Conservation (phyloP, 1,140 invertebrate species). For the Nasonia giraulti region DNA sequence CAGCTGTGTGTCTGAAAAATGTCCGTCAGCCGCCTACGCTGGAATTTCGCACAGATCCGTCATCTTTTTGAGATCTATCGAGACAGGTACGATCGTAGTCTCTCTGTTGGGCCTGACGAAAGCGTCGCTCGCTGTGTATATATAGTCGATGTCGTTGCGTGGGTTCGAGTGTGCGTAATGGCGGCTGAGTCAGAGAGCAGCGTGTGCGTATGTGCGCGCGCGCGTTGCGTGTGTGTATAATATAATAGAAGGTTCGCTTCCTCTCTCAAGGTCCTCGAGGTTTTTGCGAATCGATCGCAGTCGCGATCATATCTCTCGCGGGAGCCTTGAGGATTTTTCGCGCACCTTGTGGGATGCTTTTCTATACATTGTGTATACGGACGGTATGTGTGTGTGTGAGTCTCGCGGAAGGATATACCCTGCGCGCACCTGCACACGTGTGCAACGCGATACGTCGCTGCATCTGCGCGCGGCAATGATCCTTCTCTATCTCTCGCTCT, state of each 20-base stretch:
- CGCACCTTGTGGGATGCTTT: neutral
- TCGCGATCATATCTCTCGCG: neutral
- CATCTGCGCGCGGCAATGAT: conserved; percentile 54
- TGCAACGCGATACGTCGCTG: conserved; percentile 54
- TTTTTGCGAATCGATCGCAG: conserved; percentile 17
- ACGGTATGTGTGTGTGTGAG: conserved; percentile 27
- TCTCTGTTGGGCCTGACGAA: neutral
- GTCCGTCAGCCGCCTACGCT: conserved; percentile 15
- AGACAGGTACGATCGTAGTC: neutral
- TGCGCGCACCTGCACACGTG: conserved; percentile 57
- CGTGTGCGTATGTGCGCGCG: neutral
- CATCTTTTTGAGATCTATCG: neutral
- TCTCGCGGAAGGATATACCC: conserved; percentile 30
- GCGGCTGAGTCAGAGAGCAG: conserved; percentile 20
- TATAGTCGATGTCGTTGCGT: neutral
- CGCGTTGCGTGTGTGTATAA: neutral
- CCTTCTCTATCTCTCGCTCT: conserved; percentile 1
- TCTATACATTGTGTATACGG: neutral
- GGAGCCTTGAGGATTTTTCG: conserved; percentile 15
- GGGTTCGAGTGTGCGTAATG: conserved; percentile 16
- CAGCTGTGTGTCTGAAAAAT: conserved; percentile 27
- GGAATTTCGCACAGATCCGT: conserved; percentile 1
- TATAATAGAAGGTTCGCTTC: neutral
- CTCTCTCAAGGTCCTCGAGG: neutral
- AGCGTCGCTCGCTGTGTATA: neutral